Base-by-base conservation (phyloP, 37 sponge, comb jelly and placozoan species). In the Dysidea cf. avara region DNA sequence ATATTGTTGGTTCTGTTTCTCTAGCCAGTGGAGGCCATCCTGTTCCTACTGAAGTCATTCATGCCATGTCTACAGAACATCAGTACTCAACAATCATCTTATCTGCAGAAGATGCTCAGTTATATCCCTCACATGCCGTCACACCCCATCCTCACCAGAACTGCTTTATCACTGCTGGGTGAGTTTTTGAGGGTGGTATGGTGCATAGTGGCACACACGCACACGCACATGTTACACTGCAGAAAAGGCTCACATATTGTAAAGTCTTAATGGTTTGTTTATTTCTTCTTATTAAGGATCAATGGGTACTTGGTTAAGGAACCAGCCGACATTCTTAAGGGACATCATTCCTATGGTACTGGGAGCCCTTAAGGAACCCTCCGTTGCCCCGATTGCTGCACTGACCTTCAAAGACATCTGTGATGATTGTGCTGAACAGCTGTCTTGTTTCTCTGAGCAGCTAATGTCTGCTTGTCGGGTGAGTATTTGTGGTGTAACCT, bases 361-460 rank as follows among this genome's bases (percentile, higher is more conserved):
- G 25, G 56, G 47, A 7, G 68, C 50, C 24, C 66, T 87, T 28
- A 37, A 61, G 0, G 43, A 81, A 37, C 78, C 78, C 0, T 32
- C 24, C 16, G 58, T 81, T 2, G 72, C 88, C 2, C 60, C 78
- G 32, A 66, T 58, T 40, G 88, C 88, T 36, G 73, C 88, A 4
- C 62, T 87, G 43, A 66, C 88, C 66, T 87, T 87, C 77, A 68
- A 55, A 32, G 82, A 87, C 46, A 53, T 87, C 51, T 87, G 88
- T 33, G 78, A 61, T 3, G 88, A 87, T 37, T 87, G 88, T 71
- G 54, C 72, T 9, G 53, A 49, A 13, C 22, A 72, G 75, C 72
- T 87, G 9, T 51, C 56, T 3, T 59, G 77, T 0, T 36, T 76
- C 20, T 60, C 52, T 16, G 3, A 37, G 1, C 80, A 86, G 50